These are phyloP conservation scores for Clunio marinus DNA, from an alignment of 2,888 invertebrate species.

Conservation along the genomic window DNA sequence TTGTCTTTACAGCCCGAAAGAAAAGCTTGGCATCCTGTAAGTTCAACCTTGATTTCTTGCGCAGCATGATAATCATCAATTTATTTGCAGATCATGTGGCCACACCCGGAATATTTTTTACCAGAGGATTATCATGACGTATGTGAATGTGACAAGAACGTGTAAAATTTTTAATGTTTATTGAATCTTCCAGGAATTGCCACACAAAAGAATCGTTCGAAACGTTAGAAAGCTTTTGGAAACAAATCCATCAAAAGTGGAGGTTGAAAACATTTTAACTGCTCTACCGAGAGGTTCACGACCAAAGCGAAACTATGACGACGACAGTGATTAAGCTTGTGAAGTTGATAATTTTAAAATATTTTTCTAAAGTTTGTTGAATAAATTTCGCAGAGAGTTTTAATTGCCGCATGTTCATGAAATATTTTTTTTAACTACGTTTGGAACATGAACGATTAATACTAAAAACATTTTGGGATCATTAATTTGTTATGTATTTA, in stretches of 20 bases:
- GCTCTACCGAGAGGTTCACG: conserved; percentile 27
- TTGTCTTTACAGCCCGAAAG: conserved; percentile 16
- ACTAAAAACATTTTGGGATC: too few relatives aligned
- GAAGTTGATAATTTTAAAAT: not conserved
- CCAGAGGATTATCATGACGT: conserved; percentile 30
- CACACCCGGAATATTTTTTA: conserved; percentile 30
- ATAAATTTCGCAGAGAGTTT: too few relatives aligned
- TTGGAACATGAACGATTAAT: too few relatives aligned
- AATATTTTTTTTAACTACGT: too few relatives aligned
- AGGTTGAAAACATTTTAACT: conserved; percentile 9
- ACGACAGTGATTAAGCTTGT: conserved; percentile 17
- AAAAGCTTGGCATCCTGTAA: conserved; percentile 31
- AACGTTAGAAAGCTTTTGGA: conserved; percentile 25
- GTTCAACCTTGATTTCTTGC: not conserved
- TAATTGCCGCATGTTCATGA: too few relatives aligned
- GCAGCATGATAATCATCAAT: not conserved
- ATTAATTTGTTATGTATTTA: too few relatives aligned
- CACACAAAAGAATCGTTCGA: conserved; percentile 22
- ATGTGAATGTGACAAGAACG: not conserved
- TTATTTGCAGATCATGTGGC: conserved; percentile 28
- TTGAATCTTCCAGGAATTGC: conserved; percentile 5
- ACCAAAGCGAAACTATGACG: conserved; percentile 31
- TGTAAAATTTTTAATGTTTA: not conserved
- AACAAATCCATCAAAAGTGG: conserved; percentile 13
- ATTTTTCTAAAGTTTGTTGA: too few relatives aligned